Evolutionary conservation across 2,797 vertebrate genomes (phyloP).

Genomic region (Mycteria americana): DNA sequence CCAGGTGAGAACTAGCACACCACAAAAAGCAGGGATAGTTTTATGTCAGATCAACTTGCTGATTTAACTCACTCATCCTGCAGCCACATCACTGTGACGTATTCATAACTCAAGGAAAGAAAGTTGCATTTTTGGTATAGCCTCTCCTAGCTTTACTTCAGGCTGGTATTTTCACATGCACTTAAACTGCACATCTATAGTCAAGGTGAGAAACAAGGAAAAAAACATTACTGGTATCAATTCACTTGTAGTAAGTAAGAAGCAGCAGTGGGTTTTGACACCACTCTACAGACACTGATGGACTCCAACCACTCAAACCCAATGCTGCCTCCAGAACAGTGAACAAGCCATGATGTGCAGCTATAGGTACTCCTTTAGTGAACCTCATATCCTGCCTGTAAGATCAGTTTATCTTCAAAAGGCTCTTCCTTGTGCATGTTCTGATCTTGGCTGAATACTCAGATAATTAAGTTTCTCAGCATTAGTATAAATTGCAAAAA

Average conservation of each 20-base stretch:
- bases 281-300: neutral
- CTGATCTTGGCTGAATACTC: neutral
- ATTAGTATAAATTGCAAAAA: neutral
- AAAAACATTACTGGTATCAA: neutral
- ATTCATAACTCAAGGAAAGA: neutral
- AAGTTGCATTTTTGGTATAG: neutral
- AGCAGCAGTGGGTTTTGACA: neutral
- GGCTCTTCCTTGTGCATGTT: neutral
- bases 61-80: neutral
- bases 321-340: neutral
- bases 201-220: neutral
- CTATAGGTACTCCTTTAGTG: neutral
- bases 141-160: neutral
- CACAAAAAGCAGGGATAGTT: neutral
- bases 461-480: neutral
- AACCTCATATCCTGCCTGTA: neutral
- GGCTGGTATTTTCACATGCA: neutral
- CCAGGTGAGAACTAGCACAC: neutral
- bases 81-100: neutral
- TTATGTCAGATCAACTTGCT: neutral
- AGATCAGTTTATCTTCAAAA: neutral
- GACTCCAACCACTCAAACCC: neutral
- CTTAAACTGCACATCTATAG: neutral
- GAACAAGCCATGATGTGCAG: neutral
- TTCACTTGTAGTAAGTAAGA: neutral